A percentile compares a stretch with the other conserved stretches of the same genome.
These are phyloP conservation scores for Psilanteris sp. DNA, from an alignment of 1,140 invertebrate species.

Conservation along the genomic window DNA sequence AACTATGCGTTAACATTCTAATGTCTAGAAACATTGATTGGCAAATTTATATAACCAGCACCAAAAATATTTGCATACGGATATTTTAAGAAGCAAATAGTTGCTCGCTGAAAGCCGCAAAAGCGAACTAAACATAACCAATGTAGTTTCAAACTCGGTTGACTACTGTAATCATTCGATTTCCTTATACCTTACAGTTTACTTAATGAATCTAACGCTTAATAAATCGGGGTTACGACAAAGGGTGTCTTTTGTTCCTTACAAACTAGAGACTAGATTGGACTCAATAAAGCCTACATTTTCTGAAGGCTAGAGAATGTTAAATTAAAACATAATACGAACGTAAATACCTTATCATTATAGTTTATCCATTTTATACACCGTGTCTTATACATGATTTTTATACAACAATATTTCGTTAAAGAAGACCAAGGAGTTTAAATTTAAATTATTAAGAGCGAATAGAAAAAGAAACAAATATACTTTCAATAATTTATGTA, in stretches of 20 bases:
- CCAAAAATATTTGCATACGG: slow-evolving; percentile 55
- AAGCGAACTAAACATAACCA: slow-evolving; percentile 40
- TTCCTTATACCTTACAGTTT: slow-evolving; percentile 28
- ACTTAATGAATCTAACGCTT: slow-evolving; percentile 44
- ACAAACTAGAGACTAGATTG: slow-evolving; percentile 55
- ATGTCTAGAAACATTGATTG: slow-evolving; percentile 59
- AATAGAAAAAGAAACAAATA: too few relatives aligned
- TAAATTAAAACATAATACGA: slow-evolving; percentile 32
- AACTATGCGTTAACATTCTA: slow-evolving; percentile 53
- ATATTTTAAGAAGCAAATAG: slow-evolving; percentile 54
- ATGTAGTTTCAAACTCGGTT: slow-evolving; percentile 44
- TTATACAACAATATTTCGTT: slow-evolving; percentile 30
- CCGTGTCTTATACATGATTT: slow-evolving; percentile 19
- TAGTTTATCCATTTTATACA: slow-evolving; percentile 21
- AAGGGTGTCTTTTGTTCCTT: slow-evolving; percentile 39
- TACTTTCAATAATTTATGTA: too few relatives aligned
- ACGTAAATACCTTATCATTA: slow-evolving; percentile 27
- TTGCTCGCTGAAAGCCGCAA: slow-evolving; percentile 37
- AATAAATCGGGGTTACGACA: slow-evolving; percentile 28
- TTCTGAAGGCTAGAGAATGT: slow-evolving; percentile 32
- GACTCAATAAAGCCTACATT: slow-evolving; percentile 39
- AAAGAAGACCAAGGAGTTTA: slow-evolving; percentile 10
- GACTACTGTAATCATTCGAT: slow-evolving; percentile 63
- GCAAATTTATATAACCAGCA: slow-evolving; percentile 62
- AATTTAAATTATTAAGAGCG: too few relatives aligned